Evolutionary conservation across 2,113 vertebrate species (phyloP), one percentile per base, ranked within the genome.

Genomic region (Hippocampus abdominalis): DNA sequence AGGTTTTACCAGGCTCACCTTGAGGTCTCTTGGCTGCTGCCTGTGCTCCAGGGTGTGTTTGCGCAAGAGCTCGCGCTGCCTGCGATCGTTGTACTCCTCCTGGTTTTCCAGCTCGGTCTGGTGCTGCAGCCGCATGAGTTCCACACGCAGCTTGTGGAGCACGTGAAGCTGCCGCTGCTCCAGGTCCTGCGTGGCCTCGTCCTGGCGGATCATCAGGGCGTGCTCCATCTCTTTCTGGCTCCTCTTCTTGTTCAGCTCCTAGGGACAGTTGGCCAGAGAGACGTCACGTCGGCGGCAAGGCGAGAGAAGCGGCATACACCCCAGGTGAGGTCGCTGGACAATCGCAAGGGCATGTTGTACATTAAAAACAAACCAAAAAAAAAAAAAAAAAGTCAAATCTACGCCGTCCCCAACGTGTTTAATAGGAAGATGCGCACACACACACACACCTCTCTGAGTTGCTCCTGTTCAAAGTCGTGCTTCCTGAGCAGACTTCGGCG

Each of bases 221-320:
- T 99, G 97, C 84, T 98, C 97, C 96, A 98, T 99, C 86, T 98
- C 97, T 86, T 99, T 99, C 92, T 99, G 97, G 0, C 93, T 96
- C 89, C 95, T 91, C 91, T 99, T 99, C 78, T 98, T 98, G 88
- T 98, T 98, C 65, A 99, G 87, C 88, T 99, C 97, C 97, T 99
- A 86, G 36, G 21, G 72, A 4, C 39, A 10, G 53, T 20, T 5
- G 49, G 49, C 7, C 18, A 13, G 4, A 36, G 32, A 36, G 32
- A 36, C 32, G 32, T 36, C 32, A 36, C 32, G 5, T 36, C 32
- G 32, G 5, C 32, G 32, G 32, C 32, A 36, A 36, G 48, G 18
- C 18, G 49, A 21, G 49, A 21, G 49, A 21, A 51, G 16, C 49
- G 20, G 49, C 4, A 4, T 13, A 15, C 44, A 15, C 44, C 44